Base-by-base conservation (phyloP, 2,797 vertebrate genomes). In the Agapornis canus region DNA sequence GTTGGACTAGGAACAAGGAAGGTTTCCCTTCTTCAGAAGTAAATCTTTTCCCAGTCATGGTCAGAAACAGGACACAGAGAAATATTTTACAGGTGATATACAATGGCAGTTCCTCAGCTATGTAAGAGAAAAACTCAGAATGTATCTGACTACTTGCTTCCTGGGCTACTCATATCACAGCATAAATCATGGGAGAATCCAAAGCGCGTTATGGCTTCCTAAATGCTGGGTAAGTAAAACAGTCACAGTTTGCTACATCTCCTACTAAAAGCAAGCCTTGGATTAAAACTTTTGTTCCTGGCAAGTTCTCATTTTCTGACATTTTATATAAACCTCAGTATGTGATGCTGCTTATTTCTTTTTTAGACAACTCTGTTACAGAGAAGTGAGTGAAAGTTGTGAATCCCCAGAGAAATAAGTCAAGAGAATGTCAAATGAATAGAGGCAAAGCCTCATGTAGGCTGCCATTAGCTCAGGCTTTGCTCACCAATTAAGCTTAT, bases 291-390 rank as follows among this genome's bases (percentile, higher is more conserved):
- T 68, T 52, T 77, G 13, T 70, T 94, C 19, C 48, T 42, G 66
- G 37, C 19, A 73, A 88, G 64, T 56, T 94, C 66, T 94, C 11
- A 26, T 82, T 89, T 94, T 73, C 56, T 90, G 64, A 86, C 56
- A 52, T 64, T 85, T 66, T 31, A 64, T 37, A 61, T 64, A 42
- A 92, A 82, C 22, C 45, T 6, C 26, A 11, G 40, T 27, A 54
- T 47, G 27, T 61, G 48, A 77, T 80, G n/a, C 60, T 64, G 26
- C 6, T 85, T 82, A 31, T 59, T 82, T 81, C 19, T 49, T 81
- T 91, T 87, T 35, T 68, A 82, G 65, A 71, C 57, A 78, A 27
- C 48, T 82, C n/a, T 6, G 0, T 71, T 73, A 52, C 32, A 80
- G 39, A 71, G 6, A 35, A 35, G 35, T 35, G 27, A 80, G 68